phyloP scores from a whole-genome alignment of 2,113 vertebrate species.

The Thermophis baileyi region DNA sequence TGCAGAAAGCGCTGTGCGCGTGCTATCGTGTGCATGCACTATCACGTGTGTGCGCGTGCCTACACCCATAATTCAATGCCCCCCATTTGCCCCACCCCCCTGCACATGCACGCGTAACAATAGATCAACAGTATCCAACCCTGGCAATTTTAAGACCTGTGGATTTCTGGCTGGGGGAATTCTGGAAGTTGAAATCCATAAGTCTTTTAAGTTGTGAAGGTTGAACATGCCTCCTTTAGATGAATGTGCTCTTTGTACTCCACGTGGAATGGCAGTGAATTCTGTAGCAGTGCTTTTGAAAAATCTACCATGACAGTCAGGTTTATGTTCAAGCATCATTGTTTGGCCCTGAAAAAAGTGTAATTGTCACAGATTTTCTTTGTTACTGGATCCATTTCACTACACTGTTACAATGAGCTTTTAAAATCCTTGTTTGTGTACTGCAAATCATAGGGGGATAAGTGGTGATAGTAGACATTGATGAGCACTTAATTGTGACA shows the following conservation, averaged over 20 bases:
- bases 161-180: background rate
- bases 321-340: background rate
- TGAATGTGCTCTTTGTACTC: too few species aligned
- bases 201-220: background rate
- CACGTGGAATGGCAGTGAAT: background rate
- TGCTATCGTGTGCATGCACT: too few species aligned
- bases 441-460: slow-evolving; percentile 16
- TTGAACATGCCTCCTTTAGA: background rate
- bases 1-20: too few species aligned
- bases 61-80: too few species aligned
- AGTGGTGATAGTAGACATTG: background rate
- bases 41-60: too few species aligned
- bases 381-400: background rate
- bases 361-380: background rate
- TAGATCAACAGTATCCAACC: too few species aligned
- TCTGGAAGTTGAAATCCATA: background rate
- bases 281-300: background rate
- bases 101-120: too few species aligned
- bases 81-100: too few species aligned
- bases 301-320: background rate
- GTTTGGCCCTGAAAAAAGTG: background rate
- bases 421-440: background rate
- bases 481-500: background rate
- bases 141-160: too few species aligned
- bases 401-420: background rate